Base-by-base conservation (phyloP, 1,140 invertebrate genomes). In the Globodera rostochiensis region DNA sequence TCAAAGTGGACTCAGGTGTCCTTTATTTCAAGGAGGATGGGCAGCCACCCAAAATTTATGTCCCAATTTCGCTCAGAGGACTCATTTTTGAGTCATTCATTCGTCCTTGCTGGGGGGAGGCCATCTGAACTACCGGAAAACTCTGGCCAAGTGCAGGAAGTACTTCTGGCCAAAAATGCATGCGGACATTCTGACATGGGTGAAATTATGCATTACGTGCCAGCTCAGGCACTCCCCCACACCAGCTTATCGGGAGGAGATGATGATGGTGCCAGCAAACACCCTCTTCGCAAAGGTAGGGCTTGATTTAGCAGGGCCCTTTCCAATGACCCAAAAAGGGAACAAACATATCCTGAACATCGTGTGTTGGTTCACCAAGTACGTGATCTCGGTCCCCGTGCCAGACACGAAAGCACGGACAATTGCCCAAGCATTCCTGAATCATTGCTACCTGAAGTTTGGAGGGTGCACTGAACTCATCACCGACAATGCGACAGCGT, bases 111-210 rank as follows among this genome's bases (percentile, higher is more conserved):
- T 80, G n/a, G 73, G 80, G 13, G 80, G 80, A 25, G 80, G 80
- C 6, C 80, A 80, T 45, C 60, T 80, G n/a, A 81, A 80, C 3
- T 36, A 50, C 19, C 9, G 21, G 3, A 83, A 83, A 13, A 79
- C 73, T 3, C 47, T 82, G 0, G 47, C 71, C 9, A 83, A 82
- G 53, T 46, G 19, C 13, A 69, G 64, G 6, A 76, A 57, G 60
- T 83, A 83, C 45, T 82, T 21, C 19, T 83, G 82, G 82, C 74
- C 80, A 69, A 47, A 21, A 19, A 82, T 83, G 82, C 45, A 47
- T 9, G 1, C 46, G 0, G 73, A 82, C 70, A n/a, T 83, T 1
- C 0, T 69, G 1, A 21, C 36, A 4, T 82, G 80, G 73, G 19
- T 25, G 0, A 66, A 77, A 36, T 13, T 46, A 70, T 83, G 80